Base-by-base conservation (phyloP, 2,797 vertebrate species). In the Enteromius anoplus region DNA sequence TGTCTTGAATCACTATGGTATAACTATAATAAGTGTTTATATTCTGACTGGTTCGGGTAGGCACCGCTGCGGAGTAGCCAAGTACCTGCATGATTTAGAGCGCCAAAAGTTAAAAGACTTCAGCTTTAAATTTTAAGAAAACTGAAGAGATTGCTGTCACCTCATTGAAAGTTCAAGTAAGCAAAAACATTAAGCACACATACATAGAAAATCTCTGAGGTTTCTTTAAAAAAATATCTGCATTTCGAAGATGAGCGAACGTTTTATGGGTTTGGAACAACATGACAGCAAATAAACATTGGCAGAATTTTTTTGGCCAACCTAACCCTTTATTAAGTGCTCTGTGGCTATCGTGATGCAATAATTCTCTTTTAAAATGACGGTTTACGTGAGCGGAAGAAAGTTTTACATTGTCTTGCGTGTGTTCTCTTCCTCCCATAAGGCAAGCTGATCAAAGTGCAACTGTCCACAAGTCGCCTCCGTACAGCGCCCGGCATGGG, bases 391-490 rank as follows among this genome's bases (percentile, higher is more conserved):
- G 70, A 75, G 88, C 88, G 85, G 92, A 80, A 76, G 83, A 90
- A 79, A 83, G 32, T 84, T 69, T 84, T 84, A 66, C 86, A 85
- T 88, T 92, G 92, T 93, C 88, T 93, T 91, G 90, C 90, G 90
- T 94, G 88, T 94, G 90, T 93, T 95, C 91, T 94, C 90, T 94
- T 88, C 95, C 94, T 92, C 92, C 93, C 86, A 96, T 88, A 94
- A 98, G 97, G 97, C 93, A 97, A 97, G 93, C 90, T 96, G 95
- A 97, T 98, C 95, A 96, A 95, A 85, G 96, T 97, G 92, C 96
- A 97, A 92, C 94, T 98, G 91, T 98, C 97, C 89, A 97, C 96
- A 89, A 98, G 97, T 92, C 96, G 97, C 78, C 96, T 97, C 83
- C 94, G 97, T 93, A 97, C 96, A 40, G 96, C 95, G 62, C 97